A percentile compares a stretch with the other conserved stretches of the same genome.
phyloP scores from a whole-genome alignment of 1,140 invertebrate genomes.

The Megathymus violae region DNA sequence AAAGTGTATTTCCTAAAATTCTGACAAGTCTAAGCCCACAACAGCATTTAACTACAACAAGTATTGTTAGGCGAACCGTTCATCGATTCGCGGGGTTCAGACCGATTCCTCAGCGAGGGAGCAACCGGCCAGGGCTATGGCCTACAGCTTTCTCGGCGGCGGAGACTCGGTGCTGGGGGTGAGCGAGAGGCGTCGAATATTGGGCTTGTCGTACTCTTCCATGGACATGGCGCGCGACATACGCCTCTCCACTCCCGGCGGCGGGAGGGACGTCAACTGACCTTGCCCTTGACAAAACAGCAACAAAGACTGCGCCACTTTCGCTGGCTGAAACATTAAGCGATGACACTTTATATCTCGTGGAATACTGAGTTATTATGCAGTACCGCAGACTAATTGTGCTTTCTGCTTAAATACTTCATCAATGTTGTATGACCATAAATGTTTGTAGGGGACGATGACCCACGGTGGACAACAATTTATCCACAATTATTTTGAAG shows the following conservation, averaged over 20 bases:
- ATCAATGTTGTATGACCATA: too few relatives aligned
- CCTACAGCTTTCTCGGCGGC: slow-evolving; percentile 60
- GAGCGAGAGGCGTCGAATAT: slow-evolving; percentile 89
- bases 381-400: too few relatives aligned
- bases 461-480: too few relatives aligned
- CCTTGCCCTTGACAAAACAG: slow-evolving; percentile 93
- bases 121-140: slow-evolving; percentile 19
- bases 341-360: too few relatives aligned
- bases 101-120: slow-evolving; percentile 20
- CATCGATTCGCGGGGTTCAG: background rate
- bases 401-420: too few relatives aligned
- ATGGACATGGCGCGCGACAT: slow-evolving; percentile 89
- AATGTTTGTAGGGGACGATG: too few relatives aligned
- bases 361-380: too few relatives aligned
- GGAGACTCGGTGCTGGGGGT: slow-evolving; percentile 80
- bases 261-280: slow-evolving; percentile 88
- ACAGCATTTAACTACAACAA: background rate
- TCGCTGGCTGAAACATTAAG: slow-evolving; percentile 87
- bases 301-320: slow-evolving; percentile 91
- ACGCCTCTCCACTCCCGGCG: slow-evolving; percentile 88
- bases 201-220: slow-evolving; percentile 93
- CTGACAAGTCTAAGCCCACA: background rate
- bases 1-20: too few relatives aligned
- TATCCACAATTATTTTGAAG: too few relatives aligned
- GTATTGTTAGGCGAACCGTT: too few relatives aligned